Evolutionary conservation across 2,113 vertebrate genomes (phyloP).

Genomic region (Panthera uncia): DNA sequence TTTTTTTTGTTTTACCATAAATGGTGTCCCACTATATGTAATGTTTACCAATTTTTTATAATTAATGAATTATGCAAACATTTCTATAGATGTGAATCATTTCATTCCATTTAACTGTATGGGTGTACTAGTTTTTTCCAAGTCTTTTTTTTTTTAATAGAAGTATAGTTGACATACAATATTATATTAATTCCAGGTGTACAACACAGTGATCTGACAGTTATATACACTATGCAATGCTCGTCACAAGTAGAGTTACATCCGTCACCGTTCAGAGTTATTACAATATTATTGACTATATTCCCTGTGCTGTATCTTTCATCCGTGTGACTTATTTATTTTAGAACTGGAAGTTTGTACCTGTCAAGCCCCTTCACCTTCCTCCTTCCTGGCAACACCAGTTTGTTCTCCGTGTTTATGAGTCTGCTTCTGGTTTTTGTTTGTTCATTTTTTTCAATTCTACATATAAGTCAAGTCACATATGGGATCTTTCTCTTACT

Average conservation of each 20-base stretch:
- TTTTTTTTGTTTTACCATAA: not conserved
- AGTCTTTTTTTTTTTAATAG: not conserved
- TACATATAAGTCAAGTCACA: too few relatives aligned
- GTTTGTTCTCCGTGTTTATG: too few relatives aligned
- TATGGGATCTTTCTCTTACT: too few relatives aligned
- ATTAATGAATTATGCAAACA: not conserved
- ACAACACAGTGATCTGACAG: not conserved
- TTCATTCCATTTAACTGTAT: not conserved
- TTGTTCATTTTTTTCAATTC: too few relatives aligned
- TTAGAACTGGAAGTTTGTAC: not conserved
- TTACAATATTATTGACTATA: not conserved
- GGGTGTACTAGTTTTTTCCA: not conserved
- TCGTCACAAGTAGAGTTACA: not conserved
- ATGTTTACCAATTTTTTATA: not conserved
- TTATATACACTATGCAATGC: not conserved
- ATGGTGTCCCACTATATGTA: not conserved
- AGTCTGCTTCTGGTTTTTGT: too few relatives aligned
- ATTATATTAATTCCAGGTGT: not conserved
- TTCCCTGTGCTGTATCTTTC: not conserved
- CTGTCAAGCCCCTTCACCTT: not conserved
- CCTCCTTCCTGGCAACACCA: not conserved
- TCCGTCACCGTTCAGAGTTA: not conserved
- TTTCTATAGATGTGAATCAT: not conserved
- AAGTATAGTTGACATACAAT: too few relatives aligned
- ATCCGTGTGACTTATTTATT: not conserved